Base-by-base conservation (phyloP, 2,113 vertebrate genomes). In the Megatriorchis doriae region DNA sequence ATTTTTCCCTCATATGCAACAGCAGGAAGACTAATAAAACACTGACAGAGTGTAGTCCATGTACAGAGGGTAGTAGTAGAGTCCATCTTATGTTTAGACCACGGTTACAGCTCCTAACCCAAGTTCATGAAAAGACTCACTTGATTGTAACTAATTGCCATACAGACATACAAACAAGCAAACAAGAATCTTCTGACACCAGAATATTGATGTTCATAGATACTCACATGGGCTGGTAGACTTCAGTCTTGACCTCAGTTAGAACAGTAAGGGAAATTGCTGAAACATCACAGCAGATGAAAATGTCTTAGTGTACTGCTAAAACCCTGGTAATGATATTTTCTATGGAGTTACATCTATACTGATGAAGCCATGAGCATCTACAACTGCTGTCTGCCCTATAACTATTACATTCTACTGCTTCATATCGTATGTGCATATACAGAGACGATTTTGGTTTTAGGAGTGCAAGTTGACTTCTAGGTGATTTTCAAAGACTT, bases 11-110 rank as follows among this genome's bases (percentile, higher is more conserved):
- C 67, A 68, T 38, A 73, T 22, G 42, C 18, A 3, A 92, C 88
- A 94, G 55, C 74, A 94, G 93, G 78, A 97, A 82, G 91, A 91
- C 81, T 88, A 84, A 82, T 88, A 97, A 97, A 97, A 97, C 73
- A 84, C 42, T 95, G 58, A 45, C 38, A 81, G 93, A 83, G 74
- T 18, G 52, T 53, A 53, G 52, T 31, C 52, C 52, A 31, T 53
- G 27, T 31, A 53, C 27, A 4, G 52, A 18, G 27, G 7, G 52
- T 53, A 53, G 78, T 84, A 81, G 67, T 81, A 95, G 53, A 81
- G 83, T 85, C 94, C 65, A 25, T 48, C 78, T 95, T 94, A 86
- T 16, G n/a, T 95, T 91, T 92, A 95, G 81, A 91, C 52, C 88
- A 71, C 83, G 97, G 77, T 61, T 83, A 92, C 42, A 78, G 80